Evolutionary conservation across 2,113 vertebrate species (phyloP).

Genomic region (Takifugu flavidus): DNA sequence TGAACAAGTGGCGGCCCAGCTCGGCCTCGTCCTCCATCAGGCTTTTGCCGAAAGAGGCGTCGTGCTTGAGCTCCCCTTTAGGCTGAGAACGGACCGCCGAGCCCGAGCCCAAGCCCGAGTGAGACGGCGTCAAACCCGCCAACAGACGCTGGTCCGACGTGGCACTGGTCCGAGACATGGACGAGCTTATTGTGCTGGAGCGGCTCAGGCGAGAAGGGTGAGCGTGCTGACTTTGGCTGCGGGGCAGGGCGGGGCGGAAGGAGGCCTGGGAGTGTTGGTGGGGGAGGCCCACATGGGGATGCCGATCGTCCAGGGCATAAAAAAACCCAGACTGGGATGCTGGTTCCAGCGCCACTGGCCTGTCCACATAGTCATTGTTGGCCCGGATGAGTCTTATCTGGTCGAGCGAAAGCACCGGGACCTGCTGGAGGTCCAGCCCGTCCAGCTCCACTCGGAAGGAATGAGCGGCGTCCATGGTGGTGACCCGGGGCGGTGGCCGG

Average conservation of each 20-base stretch:
- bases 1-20: conserved; percentile 79
- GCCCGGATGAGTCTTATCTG: conserved; percentile 91
- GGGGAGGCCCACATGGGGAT: conserved; percentile 39
- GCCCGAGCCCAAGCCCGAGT: conserved; percentile 74
- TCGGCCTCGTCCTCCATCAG: conserved; percentile 60
- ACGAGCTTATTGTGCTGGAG: conserved; percentile 94
- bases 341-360: conserved; percentile 78
- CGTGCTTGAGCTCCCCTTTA: conserved; percentile 79
- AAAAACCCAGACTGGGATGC: conserved; percentile 78
- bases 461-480: conserved; percentile 67
- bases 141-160: conserved; percentile 94
- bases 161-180: conserved; percentile 90
- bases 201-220: conserved; percentile 85
- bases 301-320: conserved; percentile 71
- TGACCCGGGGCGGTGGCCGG: conserved; percentile 36
- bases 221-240: conserved; percentile 86
- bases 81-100: conserved; percentile 83
- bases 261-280: conserved; percentile 59
- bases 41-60: conserved; percentile 77
- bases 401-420: conserved; percentile 87
- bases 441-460: conserved; percentile 80
- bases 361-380: conserved; percentile 96
- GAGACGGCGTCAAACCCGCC: conserved; percentile 81
- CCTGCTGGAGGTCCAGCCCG: conserved; percentile 83
- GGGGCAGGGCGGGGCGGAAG: conserved; percentile 67